These are phyloP conservation scores for Nemotelus nigrinus DNA, from an alignment of 2,888 invertebrate genomes.

Conservation along the genomic window DNA sequence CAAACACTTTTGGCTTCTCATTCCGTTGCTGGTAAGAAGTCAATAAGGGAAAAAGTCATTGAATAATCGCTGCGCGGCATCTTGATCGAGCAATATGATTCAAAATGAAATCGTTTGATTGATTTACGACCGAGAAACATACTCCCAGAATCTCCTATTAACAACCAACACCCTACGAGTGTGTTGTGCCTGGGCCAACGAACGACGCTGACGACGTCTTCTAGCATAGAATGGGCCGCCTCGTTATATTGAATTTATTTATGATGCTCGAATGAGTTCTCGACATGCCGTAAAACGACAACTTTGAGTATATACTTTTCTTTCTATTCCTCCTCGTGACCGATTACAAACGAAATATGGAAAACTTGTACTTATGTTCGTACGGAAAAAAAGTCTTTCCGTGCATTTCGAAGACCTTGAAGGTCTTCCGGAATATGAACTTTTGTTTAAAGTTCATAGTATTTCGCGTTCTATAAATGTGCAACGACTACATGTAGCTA, in stretches of 20 bases:
- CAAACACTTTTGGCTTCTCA: neutral
- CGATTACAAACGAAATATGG: neutral
- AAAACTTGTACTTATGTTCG: neutral
- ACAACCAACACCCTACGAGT: neutral
- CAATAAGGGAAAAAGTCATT: conserved; percentile 8
- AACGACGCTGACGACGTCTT: neutral
- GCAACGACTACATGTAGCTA: neutral
- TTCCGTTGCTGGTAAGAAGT: neutral
- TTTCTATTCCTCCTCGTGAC: conserved; percentile 6
- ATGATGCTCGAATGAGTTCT: conserved; percentile 32
- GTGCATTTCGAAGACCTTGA: conserved; percentile 24
- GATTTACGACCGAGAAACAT: conserved; percentile 32
- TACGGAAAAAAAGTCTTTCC: neutral
- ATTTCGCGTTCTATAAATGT: conserved; percentile 8
- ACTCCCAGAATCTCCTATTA: neutral
- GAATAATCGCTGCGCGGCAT: conserved; percentile 6
- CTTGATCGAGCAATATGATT: conserved; percentile 18
- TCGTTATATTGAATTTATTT: conserved; percentile 13
- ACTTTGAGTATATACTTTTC: conserved; percentile 24
- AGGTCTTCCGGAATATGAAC: conserved; percentile 29
- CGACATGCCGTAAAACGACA: conserved; percentile 18
- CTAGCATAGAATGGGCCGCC: neutral
- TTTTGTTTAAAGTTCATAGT: conserved; percentile 23
- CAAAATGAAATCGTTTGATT: conserved; percentile 40
- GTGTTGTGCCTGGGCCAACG: neutral